Evolutionary conservation across 2,113 vertebrate species (phyloP), one percentile per base, ranked within the genome.

Genomic region (Rhipidura dahli): DNA sequence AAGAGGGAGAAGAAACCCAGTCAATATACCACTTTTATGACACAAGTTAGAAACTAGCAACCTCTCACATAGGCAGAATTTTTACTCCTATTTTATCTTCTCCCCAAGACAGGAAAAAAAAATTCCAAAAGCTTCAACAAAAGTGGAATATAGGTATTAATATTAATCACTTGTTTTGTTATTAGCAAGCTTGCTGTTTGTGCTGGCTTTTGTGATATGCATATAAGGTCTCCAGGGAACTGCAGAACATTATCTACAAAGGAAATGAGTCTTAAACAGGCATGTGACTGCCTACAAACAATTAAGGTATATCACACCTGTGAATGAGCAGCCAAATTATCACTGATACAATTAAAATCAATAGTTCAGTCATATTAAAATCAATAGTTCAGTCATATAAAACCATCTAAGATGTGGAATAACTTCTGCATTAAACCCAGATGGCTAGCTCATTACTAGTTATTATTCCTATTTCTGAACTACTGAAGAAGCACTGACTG

Each of bases 121-220:
- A 59, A 90, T 84, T 91, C 80, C 56, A 88, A 97, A 96, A 83
- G 66, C 27, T 83, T 94, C 88, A 84, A 97, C 63, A 94, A 60
- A 97, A 91, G 51, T 94, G 28, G 49, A 82, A 50, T 47, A 50
- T 82, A 86, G 83, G 93, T 97, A 98, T 98, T 94, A 97, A 97
- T 98, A 98, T 97, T 98, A 96, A 97, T 95, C 87, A 95, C 76
- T 96, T 93, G 82, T 95, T 97, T 96, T 94, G 79, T 72, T 91
- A 92, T 94, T 96, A 96, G 94, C 93, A 95, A 83, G 95, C 86
- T 85, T 91, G 63, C 85, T 94, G 86, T 87, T 96, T 94, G 84
- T 93, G 90, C 96, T 96, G 76, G 92, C 87, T 96, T 97, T 97
- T 95, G 94, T 95, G 93, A 97, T 94, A 97, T 87, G 96, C 73